phyloP scores from a whole-genome alignment of 2,113 vertebrate genomes.

The Cavia aperea region DNA sequence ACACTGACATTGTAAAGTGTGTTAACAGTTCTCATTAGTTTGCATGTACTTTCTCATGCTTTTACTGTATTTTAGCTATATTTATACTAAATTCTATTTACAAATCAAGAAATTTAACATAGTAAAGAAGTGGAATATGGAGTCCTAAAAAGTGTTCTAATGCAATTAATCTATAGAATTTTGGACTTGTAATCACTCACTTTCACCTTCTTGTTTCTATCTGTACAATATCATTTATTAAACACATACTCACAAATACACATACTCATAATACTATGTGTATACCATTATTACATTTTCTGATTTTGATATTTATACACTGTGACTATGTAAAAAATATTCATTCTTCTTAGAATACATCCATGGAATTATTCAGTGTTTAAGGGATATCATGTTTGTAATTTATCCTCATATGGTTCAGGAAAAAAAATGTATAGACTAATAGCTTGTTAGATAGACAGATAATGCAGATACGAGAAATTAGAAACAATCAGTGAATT shows the following conservation, averaged over 20 bases:
- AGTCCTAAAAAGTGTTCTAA: background rate
- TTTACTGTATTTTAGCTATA: conserved; percentile 9
- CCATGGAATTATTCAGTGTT: background rate
- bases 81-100: background rate
- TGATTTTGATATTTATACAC: background rate
- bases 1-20: background rate
- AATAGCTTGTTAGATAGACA: background rate
- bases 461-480: background rate
- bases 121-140: background rate
- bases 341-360: background rate
- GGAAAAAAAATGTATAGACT: background rate
- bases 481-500: background rate
- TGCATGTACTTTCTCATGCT: background rate
- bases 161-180: background rate
- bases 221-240: background rate
- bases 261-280: background rate
- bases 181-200: background rate
- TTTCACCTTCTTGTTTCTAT: conserved; percentile 20
- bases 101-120: background rate
- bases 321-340: background rate
- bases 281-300: background rate
- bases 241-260: background rate
- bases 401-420: background rate
- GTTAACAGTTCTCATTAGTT: background rate
- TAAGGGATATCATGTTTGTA: background rate